phyloP scores from a whole-genome alignment of 2,797 vertebrate species.

The Melanogrammus aeglefinus region DNA sequence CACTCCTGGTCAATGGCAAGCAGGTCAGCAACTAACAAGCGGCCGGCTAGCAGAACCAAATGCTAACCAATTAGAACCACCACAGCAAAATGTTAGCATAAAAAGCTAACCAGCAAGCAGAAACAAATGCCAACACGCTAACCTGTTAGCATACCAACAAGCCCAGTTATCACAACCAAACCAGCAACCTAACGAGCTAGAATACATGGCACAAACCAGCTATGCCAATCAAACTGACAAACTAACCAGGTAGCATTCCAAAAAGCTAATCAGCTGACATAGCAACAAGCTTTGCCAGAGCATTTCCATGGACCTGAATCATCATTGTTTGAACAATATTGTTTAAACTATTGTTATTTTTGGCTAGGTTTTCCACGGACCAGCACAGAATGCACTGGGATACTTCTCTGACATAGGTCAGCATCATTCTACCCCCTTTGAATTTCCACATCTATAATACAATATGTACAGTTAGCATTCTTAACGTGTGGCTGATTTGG shows the following conservation, averaged over 20 bases:
- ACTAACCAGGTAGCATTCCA: not conserved
- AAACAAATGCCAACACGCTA: not conserved
- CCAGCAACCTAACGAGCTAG: too few relatives aligned
- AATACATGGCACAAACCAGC: not conserved
- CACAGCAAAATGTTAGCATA: slow-evolving; percentile 46
- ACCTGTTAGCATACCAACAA: not conserved
- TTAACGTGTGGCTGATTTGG: not conserved
- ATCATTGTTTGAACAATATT: not conserved
- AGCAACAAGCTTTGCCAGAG: not conserved
- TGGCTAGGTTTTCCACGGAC: slow-evolving; percentile 68
- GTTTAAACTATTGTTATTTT: not conserved
- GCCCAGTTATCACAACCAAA: not conserved
- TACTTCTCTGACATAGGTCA: slow-evolving; percentile 76
- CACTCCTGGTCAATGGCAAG: slow-evolving; percentile 70
- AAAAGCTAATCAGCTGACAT: not conserved
- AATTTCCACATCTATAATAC: not conserved
- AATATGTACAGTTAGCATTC: not conserved
- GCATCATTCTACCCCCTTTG: not conserved
- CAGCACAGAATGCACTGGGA: slow-evolving; percentile 54
- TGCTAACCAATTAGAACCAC: too few relatives aligned
- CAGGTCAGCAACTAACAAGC: slow-evolving; percentile 47
- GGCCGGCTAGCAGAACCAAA: not conserved
- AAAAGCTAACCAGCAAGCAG: not conserved
- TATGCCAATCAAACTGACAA: not conserved
- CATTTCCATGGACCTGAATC: not conserved